Conservation (phyloP, 1,140 invertebrate species). For the Eciton burchellii region DNA sequence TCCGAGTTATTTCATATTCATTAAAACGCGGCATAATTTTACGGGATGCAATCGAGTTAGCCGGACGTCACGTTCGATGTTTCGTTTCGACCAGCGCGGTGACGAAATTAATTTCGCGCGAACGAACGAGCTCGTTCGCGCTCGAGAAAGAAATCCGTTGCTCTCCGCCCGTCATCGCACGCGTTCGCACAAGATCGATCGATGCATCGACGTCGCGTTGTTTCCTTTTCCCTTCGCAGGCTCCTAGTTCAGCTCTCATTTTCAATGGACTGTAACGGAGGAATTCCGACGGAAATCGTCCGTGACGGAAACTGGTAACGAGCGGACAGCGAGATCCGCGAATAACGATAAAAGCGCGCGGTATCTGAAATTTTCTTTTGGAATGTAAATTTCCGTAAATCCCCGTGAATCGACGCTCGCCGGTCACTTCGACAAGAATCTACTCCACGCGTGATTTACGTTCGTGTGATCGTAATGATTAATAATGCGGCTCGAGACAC, state of each 20-base stretch:
- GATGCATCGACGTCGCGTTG: not conserved
- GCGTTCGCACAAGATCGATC: not conserved
- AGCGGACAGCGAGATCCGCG: not conserved
- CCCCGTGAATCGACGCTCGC: not conserved
- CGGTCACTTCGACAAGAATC: conserved; percentile 14
- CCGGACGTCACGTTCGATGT: not conserved
- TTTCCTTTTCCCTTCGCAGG: not conserved
- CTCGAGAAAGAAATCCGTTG: no score
- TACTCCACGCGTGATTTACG: conserved; percentile 26
- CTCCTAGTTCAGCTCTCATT: not conserved
- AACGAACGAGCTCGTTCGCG: no score
- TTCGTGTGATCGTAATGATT: conserved; percentile 31
- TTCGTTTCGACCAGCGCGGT: not conserved
- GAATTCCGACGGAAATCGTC: not conserved
- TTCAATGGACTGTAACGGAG: not conserved
- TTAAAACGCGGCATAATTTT: conserved; percentile 47
- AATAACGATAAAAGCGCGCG: not conserved
- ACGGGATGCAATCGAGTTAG: conserved; percentile 38
- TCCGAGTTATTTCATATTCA: conserved; percentile 55
- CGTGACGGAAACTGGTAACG: not conserved
- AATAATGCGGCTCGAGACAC: not conserved
- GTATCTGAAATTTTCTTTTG: conserved; percentile 3
- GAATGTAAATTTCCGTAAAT: conserved; percentile 17
- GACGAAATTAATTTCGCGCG: conserved; percentile 15
- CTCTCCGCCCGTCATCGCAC: not conserved